phyloP scores from a whole-genome alignment of 2,113 vertebrate species.

The Perca schrenkii region DNA sequence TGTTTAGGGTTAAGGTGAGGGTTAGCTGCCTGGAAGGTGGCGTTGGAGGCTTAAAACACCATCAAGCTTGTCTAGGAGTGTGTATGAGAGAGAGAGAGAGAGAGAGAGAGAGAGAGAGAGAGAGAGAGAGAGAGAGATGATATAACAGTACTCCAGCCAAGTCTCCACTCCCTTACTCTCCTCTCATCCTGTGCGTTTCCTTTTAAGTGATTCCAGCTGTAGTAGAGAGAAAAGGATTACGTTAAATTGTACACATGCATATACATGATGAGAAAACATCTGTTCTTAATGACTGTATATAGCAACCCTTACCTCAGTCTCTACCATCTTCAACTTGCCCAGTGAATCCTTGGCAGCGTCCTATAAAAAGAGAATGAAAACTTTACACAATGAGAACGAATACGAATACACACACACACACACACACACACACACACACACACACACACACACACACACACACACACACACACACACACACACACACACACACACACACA shows the following conservation, averaged over 20 bases:
- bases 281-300: neutral
- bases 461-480: too few species aligned
- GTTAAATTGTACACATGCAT: neutral
- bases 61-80: conserved; percentile 19
- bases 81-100: conserved; percentile 4
- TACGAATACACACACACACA: neutral
- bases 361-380: conserved; percentile 69
- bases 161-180: conserved; percentile 15
- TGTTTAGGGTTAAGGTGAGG: too few species aligned
- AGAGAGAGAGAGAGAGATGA: neutral
- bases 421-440: neutral
- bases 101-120: conserved; percentile 2
- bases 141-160: conserved; percentile 67
- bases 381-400: neutral
- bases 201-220: conserved; percentile 82
- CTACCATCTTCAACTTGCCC: conserved; percentile 88
- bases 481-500: too few species aligned
- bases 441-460: too few species aligned
- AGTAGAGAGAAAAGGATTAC: conserved; percentile 17
- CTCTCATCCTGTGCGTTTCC: conserved; percentile 74
- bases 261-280: conserved; percentile 5
- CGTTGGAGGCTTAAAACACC: too few species aligned
- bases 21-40: too few species aligned
- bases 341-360: conserved; percentile 92
- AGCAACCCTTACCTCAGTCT: conserved; percentile 85